A percentile compares a stretch with the other conserved stretches of the same genome.
Evolutionary conservation across 2,888 invertebrate species (phyloP).

Genomic region (Philereme transversata): DNA sequence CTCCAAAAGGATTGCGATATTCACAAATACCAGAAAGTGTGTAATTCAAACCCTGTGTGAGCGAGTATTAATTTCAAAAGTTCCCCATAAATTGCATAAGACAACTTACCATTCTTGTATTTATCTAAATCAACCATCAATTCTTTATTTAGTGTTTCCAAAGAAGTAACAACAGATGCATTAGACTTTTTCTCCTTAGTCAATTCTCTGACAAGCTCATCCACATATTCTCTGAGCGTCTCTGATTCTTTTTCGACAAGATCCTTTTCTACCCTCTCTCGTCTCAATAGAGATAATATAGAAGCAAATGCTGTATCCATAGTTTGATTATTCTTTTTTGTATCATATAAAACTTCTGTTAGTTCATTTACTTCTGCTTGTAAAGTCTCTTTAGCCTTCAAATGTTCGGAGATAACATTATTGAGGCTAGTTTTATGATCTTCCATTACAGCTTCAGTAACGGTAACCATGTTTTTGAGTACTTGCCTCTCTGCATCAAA

Average conservation of each 20-base stretch:
- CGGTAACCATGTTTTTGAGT: slow-evolving; percentile 65
- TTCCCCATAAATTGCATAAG: too few species aligned
- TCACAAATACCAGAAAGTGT: too few species aligned
- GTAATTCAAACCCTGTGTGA: too few species aligned
- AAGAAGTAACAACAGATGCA: slow-evolving; percentile 32
- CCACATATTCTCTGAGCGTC: slow-evolving; percentile 32
- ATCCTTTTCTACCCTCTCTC: slow-evolving; percentile 39
- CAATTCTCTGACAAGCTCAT: slow-evolving; percentile 41
- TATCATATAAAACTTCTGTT: slow-evolving; percentile 31
- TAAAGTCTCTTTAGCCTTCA: slow-evolving; percentile 48
- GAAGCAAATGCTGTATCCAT: slow-evolving; percentile 44
- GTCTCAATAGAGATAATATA: slow-evolving; percentile 35
- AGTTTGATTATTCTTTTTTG: slow-evolving; percentile 43
- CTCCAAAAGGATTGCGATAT: too few species aligned
- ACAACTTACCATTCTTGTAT: slow-evolving; percentile 49
- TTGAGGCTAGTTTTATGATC: slow-evolving; percentile 58
- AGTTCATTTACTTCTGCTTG: slow-evolving; percentile 47
- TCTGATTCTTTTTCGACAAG: slow-evolving; percentile 38
- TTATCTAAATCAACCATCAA: slow-evolving; percentile 38
- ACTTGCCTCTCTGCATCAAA: slow-evolving; percentile 64
- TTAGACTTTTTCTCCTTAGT: slow-evolving; percentile 30
- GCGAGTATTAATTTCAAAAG: too few species aligned
- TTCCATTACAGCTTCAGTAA: slow-evolving; percentile 68
- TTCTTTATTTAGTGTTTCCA: slow-evolving; percentile 42
- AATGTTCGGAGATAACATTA: slow-evolving; percentile 51